A percentile compares a stretch with the other conserved stretches of the same genome.
phyloP scores from a whole-genome alignment of 2,797 vertebrate genomes.

The Anolis apletophallus region DNA sequence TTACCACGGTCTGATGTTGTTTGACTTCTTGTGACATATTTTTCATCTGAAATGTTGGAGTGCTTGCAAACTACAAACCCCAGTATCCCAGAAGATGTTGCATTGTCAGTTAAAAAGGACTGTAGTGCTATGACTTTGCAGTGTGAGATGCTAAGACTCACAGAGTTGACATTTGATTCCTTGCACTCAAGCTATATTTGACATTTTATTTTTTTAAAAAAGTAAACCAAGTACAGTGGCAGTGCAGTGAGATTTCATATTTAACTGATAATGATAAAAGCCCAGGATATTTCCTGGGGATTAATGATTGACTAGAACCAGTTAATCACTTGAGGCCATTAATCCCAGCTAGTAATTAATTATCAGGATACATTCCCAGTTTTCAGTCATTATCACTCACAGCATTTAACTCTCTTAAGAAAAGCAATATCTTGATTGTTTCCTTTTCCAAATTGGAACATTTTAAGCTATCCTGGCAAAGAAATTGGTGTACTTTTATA shows the following conservation, averaged over 20 bases:
- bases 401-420: conserved; percentile 12
- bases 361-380: conserved; percentile 45
- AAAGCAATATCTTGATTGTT: conserved; percentile 21
- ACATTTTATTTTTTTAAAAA: conserved; percentile 43
- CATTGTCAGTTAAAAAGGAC: no score
- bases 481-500: conserved; percentile 20
- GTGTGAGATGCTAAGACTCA: no score
- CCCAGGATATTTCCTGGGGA: conserved; percentile 50
- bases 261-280: conserved; percentile 46
- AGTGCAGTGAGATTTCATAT: conserved; percentile 57
- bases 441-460: neutral
- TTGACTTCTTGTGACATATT: no score
- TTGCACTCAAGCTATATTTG: conserved; percentile 28
- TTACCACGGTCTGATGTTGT: no score
- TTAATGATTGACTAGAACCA: conserved; percentile 55
- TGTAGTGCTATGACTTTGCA: no score
- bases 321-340: conserved; percentile 67
- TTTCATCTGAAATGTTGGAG: no score
- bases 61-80: no score
- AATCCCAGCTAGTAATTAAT: conserved; percentile 52
- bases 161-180: conserved; percentile 26
- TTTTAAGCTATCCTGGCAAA: neutral
- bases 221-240: conserved; percentile 56
- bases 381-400: conserved; percentile 37
- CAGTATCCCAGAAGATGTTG: no score